Base-by-base conservation (phyloP, 1,140 invertebrate genomes). In the Calycopis cecrops region DNA sequence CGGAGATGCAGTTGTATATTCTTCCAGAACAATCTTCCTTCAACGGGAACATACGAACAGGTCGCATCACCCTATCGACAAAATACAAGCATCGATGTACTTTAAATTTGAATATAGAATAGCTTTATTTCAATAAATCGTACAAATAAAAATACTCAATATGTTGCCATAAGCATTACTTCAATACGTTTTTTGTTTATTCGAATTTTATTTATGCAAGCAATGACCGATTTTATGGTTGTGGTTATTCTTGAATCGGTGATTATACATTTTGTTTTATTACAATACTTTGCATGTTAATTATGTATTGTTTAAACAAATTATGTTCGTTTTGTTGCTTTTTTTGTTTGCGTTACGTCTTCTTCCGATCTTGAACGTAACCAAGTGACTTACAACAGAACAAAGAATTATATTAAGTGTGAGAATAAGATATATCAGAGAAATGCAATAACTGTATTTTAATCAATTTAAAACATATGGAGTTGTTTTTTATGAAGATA, bases 401-500 rank as follows among this genome's bases (percentile, higher is more conserved):
- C 28, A 53, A 42, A 21, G 38, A 42, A 53, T 38, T 42, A 42
- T 53, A 42, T 42, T 40, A 53, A 42, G 21, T 33, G 38, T 12
- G 40, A 52, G 40, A 33, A 28, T 42, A 59, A 54, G n/a, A 53
- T 28, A 18, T 33, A 49, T 54, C 35, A 47, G 40, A 47, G 47
- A 56, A 55, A 47, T 35, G 50, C 55, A 56, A 55, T 38, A 60
- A 55, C 44, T 55, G 49, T 52, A 21, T 60, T 52, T 48, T 40
- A 44, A 52, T 58, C 44, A 44, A 35, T 48, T 35, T 48, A 40
- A 50, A 49, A 38, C 42, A 47, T n/a, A 54, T 63, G 42, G 40
- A 14, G 38, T 37, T 35, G 33, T 37, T 57, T 55, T 63, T 59
- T 55, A 55, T 63, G 70, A 68, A 50, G 59, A 62, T 63, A 65